Evolutionary conservation across 1,140 invertebrate genomes (phyloP).

Genomic region (Leptinotarsa texana): DNA sequence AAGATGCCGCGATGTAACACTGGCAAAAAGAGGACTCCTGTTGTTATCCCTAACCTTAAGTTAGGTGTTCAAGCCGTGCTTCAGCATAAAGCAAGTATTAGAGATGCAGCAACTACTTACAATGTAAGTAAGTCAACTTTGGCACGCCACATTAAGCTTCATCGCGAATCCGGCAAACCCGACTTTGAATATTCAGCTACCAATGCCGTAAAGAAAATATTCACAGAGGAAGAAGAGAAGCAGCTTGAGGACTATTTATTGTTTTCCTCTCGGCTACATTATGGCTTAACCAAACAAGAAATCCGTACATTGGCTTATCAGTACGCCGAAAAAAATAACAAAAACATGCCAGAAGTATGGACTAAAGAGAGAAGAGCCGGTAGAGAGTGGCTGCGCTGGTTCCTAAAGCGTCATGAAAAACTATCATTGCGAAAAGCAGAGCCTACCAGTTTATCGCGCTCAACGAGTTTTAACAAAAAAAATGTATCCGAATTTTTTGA

Average conservation of each 20-base stretch:
- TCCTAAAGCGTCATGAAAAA: not conserved
- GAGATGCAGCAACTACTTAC: not conserved
- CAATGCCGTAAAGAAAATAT: conserved; percentile 47
- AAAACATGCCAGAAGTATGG: not conserved
- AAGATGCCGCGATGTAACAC: not conserved
- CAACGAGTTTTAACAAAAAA: not conserved
- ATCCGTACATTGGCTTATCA: conserved; percentile 39
- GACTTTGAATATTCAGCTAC: conserved; percentile 33
- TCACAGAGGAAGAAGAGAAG: conserved; percentile 38
- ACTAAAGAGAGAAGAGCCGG: not conserved
- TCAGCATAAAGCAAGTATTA: not conserved
- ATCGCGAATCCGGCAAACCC: conserved; percentile 6
- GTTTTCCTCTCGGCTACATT: conserved; percentile 48
- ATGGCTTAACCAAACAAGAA: conserved; percentile 49
- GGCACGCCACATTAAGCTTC: not conserved
- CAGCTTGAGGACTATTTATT: conserved; percentile 27
- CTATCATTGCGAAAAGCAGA: conserved; percentile 8
- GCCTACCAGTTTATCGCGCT: not conserved
- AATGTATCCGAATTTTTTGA: conserved; percentile 9
- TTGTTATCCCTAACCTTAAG: not conserved
- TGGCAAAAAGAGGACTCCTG: not conserved
- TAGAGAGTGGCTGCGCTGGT: conserved; percentile 7
- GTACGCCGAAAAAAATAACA: conserved; percentile 24
- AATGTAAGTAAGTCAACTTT: conserved; percentile 10
- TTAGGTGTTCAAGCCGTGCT: not conserved